Conservation (phyloP, 2,797 vertebrate genomes). For the Pangasius sanitwongsei region DNA sequence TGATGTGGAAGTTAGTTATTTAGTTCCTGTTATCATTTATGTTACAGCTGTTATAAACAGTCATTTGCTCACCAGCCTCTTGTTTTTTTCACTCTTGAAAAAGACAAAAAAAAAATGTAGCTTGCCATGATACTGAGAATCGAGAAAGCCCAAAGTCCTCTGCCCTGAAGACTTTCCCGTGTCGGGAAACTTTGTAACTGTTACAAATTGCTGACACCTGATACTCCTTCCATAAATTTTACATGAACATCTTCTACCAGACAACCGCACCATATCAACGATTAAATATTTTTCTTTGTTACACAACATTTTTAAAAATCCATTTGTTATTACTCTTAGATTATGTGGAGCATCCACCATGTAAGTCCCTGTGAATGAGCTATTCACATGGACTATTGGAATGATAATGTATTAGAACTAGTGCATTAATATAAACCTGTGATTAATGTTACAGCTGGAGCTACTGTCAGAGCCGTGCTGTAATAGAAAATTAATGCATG, state of each 20-base stretch:
- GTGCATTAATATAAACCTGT: not conserved
- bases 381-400: not conserved
- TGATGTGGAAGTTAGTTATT: not conserved
- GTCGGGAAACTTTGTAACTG: not conserved
- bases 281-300: not conserved
- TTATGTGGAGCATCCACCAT: not conserved
- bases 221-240: not conserved
- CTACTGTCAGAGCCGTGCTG: not conserved
- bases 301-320: not conserved
- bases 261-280: not conserved
- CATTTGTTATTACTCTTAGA: not conserved
- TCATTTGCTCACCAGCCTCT: not conserved
- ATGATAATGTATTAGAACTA: not conserved
- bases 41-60: not conserved
- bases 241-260: not conserved
- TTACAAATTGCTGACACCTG: not conserved
- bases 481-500: not conserved
- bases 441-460: slow-evolving; percentile 2
- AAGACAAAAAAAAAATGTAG: not conserved
- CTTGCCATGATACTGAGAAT: not conserved
- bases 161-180: not conserved
- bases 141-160: not conserved
- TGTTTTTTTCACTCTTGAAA: not conserved
- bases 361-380: not conserved
- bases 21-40: not conserved